Conservation (phyloP, 2,113 vertebrate genomes). For the Uropsilus gracilis region DNA sequence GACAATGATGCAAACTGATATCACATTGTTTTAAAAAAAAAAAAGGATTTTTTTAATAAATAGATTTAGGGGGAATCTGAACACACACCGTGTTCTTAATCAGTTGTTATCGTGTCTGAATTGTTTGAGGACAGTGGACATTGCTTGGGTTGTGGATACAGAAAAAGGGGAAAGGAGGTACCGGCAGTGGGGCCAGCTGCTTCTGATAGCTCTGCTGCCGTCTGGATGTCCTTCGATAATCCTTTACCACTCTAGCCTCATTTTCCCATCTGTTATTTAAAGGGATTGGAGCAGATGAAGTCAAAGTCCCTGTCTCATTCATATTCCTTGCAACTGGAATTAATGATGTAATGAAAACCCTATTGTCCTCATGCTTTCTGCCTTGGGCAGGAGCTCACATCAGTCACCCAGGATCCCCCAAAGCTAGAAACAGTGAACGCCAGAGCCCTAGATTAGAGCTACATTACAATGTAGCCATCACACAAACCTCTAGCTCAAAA, state of each 20-base stretch:
- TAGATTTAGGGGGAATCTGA: neutral
- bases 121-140: neutral
- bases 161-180: accelerated
- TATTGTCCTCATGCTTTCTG: neutral
- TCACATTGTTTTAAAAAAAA: too few relatives aligned
- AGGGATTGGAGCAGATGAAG: neutral
- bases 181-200: neutral
- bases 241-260: neutral
- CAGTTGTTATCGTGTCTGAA: neutral
- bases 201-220: neutral
- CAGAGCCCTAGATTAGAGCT: neutral
- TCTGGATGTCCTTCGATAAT: neutral
- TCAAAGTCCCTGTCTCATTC: neutral
- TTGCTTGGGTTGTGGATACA: neutral
- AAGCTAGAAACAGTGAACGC: neutral
- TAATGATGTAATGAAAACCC: neutral
- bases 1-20: too few relatives aligned
- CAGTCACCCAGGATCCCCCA: neutral
- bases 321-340: neutral
- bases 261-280: neutral
- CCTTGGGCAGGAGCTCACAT: neutral
- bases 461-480: neutral
- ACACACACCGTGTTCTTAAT: neutral
- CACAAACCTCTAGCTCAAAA: neutral
- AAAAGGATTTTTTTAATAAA: neutral